Percentiles rank a stretch among this genome's conserved stretches.
Conservation (phyloP, 2,888 invertebrate genomes). For the Cephonodes hylas region DNA sequence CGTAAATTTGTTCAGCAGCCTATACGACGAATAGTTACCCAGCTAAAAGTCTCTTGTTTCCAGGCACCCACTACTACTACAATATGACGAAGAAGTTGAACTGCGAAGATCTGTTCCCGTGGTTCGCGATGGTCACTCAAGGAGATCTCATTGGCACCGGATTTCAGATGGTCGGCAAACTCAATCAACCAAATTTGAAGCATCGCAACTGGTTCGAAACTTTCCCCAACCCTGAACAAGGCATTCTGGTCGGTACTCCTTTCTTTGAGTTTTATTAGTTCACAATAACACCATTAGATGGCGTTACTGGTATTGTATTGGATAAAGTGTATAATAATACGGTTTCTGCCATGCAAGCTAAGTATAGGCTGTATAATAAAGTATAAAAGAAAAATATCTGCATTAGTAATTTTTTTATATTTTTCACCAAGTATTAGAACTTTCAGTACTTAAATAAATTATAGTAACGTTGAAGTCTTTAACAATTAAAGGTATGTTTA, state of each 20-base stretch:
- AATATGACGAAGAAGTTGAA: conserved; percentile 44
- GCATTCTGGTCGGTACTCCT: neutral
- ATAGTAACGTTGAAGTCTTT: no score
- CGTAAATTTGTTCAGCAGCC: no score
- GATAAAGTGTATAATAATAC: no score
- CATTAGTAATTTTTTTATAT: no score
- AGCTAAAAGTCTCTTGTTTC: neutral
- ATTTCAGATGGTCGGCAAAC: conserved; percentile 46
- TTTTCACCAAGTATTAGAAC: no score
- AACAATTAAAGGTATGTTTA: no score
- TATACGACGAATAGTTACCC: no score
- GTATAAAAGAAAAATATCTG: no score
- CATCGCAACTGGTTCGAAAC: neutral
- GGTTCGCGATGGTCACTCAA: conserved; percentile 46
- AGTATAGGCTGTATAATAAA: no score
- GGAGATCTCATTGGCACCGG: conserved; percentile 48
- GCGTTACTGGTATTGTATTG: neutral
- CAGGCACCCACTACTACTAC: conserved; percentile 50
- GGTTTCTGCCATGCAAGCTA: no score
- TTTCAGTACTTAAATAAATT: no score
- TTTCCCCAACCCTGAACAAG: neutral
- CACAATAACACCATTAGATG: neutral
- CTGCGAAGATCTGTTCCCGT: conserved; percentile 46
- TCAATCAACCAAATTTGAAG: neutral
- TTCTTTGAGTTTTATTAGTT: neutral